Conservation (phyloP, 2,113 vertebrate species). For the Oncorhynchus masou region DNA sequence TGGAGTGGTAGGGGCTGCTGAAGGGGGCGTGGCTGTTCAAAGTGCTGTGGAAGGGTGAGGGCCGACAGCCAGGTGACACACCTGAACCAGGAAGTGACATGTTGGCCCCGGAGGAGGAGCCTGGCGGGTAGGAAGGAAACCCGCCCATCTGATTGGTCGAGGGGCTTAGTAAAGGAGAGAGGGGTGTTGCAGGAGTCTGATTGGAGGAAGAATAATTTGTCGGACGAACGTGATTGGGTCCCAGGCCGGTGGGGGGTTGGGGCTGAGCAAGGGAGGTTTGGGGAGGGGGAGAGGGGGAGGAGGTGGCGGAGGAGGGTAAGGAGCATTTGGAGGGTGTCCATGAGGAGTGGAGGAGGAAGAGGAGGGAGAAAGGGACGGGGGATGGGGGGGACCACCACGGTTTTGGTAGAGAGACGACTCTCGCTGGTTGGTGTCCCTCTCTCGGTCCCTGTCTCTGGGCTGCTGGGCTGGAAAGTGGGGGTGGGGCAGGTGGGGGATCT, state of each 20-base stretch:
- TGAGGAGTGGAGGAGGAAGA: conserved; percentile 59
- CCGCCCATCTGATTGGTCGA: conserved; percentile 73
- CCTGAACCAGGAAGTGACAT: conserved; percentile 62
- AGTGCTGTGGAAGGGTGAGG: conserved; percentile 71
- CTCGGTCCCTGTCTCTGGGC: conserved; percentile 66
- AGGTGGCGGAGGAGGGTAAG: conserved; percentile 64
- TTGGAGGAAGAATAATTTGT: conserved; percentile 68
- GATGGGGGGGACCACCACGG: conserved; percentile 66
- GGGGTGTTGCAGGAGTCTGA: conserved; percentile 73
- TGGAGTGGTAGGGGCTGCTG: conserved; percentile 71
- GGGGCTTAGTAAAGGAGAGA: conserved; percentile 76
- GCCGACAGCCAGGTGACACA: conserved; percentile 69
- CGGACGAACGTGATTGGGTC: conserved; percentile 70
- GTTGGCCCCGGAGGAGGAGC: conserved; percentile 61
- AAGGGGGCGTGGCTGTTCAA: conserved; percentile 74
- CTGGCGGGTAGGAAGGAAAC: conserved; percentile 69
- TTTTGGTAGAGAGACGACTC: conserved; percentile 69
- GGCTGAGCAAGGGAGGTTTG: conserved; percentile 68
- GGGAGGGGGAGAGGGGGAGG: conserved; percentile 51
- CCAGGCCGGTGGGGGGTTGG: conserved; percentile 63
- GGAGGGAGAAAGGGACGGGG: conserved; percentile 72
- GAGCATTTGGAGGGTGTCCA: conserved; percentile 56
- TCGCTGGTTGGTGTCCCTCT: conserved; percentile 66
- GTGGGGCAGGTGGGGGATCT: conserved; percentile 62
- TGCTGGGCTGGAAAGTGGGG: conserved; percentile 64